A percentile compares a stretch with the other conserved stretches of the same genome.
Conservation (phyloP, 2,797 vertebrate genomes). For the Choloepus didactylus region DNA sequence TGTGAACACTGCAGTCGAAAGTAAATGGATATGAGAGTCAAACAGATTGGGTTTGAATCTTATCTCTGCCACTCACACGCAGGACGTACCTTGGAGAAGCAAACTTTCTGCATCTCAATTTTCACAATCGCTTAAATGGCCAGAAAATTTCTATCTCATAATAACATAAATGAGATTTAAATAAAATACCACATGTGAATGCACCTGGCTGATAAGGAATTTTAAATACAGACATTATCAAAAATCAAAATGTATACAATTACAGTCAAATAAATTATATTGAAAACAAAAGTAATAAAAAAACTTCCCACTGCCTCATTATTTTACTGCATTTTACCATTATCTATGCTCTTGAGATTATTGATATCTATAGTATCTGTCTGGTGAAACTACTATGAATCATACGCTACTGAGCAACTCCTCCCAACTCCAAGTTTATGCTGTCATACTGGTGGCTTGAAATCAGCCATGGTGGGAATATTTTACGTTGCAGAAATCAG, state of each 20-base stretch:
- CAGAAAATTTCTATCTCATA: background rate
- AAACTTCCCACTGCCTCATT: background rate
- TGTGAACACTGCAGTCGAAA: background rate
- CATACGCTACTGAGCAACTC: background rate
- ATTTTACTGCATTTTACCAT: background rate
- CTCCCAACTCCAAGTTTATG: background rate
- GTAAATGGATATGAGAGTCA: background rate
- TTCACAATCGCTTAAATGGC: background rate
- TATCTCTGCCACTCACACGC: background rate
- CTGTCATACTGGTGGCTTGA: background rate
- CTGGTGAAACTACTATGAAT: background rate
- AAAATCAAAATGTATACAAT: constrained; percentile 10
- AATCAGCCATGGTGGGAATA: background rate
- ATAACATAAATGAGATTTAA: constrained; percentile 28
- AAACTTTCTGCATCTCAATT: background rate
- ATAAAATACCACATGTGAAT: background rate
- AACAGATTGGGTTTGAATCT: constrained; percentile 4
- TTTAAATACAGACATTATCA: background rate
- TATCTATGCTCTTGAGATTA: background rate
- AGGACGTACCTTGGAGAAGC: background rate
- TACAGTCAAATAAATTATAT: background rate
- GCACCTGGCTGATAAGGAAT: background rate
- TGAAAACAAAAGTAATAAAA: constrained; percentile 25
- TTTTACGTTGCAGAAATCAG: background rate
- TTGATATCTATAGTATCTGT: background rate